These are phyloP conservation scores for Sturnira hondurensis DNA, from an alignment of 2,113 vertebrate species.

Conservation along the genomic window DNA sequence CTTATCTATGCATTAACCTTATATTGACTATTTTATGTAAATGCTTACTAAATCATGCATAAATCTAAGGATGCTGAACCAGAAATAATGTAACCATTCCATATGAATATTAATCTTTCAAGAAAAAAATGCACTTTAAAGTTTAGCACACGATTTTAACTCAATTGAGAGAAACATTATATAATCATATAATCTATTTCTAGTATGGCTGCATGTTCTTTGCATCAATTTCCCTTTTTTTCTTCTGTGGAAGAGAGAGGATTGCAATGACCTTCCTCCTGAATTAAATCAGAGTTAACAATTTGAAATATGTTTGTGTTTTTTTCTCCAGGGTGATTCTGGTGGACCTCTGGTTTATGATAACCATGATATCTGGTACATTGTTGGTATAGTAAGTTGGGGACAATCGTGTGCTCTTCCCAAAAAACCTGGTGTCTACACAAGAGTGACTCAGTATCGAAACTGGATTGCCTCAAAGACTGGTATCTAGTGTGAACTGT, in stretches of 20 bases:
- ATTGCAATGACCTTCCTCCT: background rate
- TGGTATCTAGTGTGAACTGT: slow-evolving; percentile 70
- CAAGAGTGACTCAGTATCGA: slow-evolving; percentile 79
- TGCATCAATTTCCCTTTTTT: background rate
- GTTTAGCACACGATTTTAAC: background rate
- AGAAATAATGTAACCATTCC: background rate
- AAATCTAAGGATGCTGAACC: background rate
- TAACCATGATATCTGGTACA: slow-evolving; percentile 82
- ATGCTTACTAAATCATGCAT: background rate
- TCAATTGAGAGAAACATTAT: background rate
- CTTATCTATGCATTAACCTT: background rate
- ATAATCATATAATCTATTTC: background rate
- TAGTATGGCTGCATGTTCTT: background rate
- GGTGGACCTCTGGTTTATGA: slow-evolving; percentile 91
- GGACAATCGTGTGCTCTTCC: slow-evolving; percentile 83
- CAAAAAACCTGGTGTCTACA: slow-evolving; percentile 85
- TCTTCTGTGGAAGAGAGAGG: background rate
- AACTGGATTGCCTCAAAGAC: slow-evolving; percentile 82
- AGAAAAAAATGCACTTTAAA: background rate
- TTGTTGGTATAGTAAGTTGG: slow-evolving; percentile 86
- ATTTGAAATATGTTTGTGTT: slow-evolving; percentile 24
- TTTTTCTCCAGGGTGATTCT: slow-evolving; percentile 88
- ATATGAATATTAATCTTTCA: background rate
- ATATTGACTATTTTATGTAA: background rate
- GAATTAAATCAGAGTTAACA: background rate